phyloP scores from a whole-genome alignment of 2,888 invertebrate species.

The Drosophila nr. fundita region DNA sequence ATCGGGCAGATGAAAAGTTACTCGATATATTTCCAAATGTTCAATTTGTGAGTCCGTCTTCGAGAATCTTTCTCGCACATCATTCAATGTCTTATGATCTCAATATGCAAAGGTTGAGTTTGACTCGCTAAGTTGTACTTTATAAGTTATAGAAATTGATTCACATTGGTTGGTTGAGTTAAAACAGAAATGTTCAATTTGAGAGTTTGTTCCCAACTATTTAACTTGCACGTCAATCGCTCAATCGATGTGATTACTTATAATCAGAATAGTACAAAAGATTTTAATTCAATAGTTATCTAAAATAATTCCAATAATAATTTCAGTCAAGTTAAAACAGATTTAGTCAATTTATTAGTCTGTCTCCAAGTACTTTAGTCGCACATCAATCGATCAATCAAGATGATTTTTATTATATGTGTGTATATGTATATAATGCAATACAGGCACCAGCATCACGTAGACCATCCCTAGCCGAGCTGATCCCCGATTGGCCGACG shows the following conservation, averaged over 20 bases:
- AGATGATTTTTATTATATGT: constrained; percentile 11
- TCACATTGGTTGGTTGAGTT: too few relatives aligned
- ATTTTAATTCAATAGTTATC: too few relatives aligned
- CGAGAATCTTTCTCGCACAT: neutral
- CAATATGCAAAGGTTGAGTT: too few relatives aligned
- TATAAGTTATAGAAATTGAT: too few relatives aligned
- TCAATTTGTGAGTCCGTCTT: neutral
- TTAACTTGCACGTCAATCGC: neutral
- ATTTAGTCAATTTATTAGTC: neutral
- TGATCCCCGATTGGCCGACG: constrained; percentile 98
- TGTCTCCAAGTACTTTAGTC: constrained; percentile 13
- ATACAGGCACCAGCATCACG: constrained; percentile 87
- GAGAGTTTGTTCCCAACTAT: too few relatives aligned
- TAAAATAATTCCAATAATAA: neutral
- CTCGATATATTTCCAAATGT: neutral
- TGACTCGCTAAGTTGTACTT: too few relatives aligned
- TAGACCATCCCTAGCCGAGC: constrained; percentile 95
- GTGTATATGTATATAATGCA: constrained; percentile 39
- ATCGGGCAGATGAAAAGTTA: neutral
- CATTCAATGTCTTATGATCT: too few relatives aligned
- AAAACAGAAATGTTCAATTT: too few relatives aligned
- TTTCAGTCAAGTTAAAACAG: neutral
- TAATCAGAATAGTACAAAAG: too few relatives aligned
- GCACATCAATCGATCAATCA: constrained; percentile 5
- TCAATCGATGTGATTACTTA: neutral